These are phyloP conservation scores for Pseudoips prasinana DNA, from an alignment of 2,888 invertebrate species.

Conservation along the genomic window DNA sequence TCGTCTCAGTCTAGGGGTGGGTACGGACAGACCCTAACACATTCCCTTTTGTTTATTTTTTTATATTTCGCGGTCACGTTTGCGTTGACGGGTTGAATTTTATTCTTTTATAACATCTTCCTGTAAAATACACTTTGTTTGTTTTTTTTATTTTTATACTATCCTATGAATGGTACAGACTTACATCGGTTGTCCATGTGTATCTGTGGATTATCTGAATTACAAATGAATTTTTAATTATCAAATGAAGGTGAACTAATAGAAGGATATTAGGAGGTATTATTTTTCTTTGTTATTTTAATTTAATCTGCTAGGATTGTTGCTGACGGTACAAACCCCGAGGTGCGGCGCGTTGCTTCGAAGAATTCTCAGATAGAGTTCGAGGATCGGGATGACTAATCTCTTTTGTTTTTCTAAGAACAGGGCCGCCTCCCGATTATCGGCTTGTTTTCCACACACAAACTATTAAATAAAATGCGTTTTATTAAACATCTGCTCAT, in stretches of 20 bases:
- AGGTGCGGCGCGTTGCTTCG: constrained; percentile 53
- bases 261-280: too few species aligned
- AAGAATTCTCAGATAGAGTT: constrained; percentile 78
- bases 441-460: constrained; percentile 55
- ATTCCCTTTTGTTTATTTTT: too few species aligned
- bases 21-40: constrained; percentile 61
- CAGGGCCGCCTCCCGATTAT: constrained; percentile 60
- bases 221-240: too few species aligned
- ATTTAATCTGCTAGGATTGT: too few species aligned
- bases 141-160: constrained; percentile 5
- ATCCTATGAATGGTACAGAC: too few species aligned
- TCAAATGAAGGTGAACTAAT: too few species aligned
- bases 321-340: constrained; percentile 60
- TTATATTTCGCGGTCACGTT: constrained; percentile 40
- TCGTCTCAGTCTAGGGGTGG: constrained; percentile 64
- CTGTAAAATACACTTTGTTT: constrained; percentile 16
- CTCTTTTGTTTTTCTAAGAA: constrained; percentile 79
- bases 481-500: constrained; percentile 33
- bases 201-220: too few species aligned
- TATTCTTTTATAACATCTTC: constrained; percentile 25
- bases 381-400: constrained; percentile 77
- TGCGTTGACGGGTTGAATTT: constrained; percentile 37
- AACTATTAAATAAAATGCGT: constrained; percentile 43
- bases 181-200: too few species aligned
- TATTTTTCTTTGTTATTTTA: constrained; percentile 2